phyloP scores from a whole-genome alignment of 92 coral and sea anemone species.

The Isaurus tuberculatus region DNA sequence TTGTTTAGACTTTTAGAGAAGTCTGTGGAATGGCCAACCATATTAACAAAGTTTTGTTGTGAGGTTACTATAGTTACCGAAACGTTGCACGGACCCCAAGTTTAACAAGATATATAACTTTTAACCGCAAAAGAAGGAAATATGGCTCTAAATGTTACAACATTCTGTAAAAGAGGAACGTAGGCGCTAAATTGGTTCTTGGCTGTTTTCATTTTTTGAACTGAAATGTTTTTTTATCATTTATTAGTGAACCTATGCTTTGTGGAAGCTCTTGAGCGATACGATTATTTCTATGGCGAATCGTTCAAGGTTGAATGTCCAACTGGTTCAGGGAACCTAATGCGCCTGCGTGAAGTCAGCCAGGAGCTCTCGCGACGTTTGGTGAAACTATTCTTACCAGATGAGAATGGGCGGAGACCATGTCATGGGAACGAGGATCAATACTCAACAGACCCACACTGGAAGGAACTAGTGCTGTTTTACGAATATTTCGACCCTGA shows the following conservation, averaged over 20 bases:
- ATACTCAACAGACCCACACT: conserved; percentile 81
- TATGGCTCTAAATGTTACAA: too few species aligned
- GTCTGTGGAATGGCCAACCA: too few species aligned
- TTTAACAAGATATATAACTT: too few species aligned
- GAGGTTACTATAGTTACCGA: too few species aligned
- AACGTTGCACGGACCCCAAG: too few species aligned
- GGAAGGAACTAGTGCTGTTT: conserved; percentile 95
- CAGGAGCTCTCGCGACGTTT: conserved; percentile 90
- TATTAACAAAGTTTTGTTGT: too few species aligned
- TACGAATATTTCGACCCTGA: conserved; percentile 98
- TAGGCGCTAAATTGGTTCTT: too few species aligned
- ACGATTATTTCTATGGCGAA: conserved; percentile 93
- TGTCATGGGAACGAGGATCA: conserved; percentile 91
- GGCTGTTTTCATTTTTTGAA: too few species aligned
- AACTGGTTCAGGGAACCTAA: conserved; percentile 91
- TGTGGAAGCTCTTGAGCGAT: conserved; percentile 92
- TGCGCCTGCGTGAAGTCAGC: conserved; percentile 94
- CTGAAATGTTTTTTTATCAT: not conserved
- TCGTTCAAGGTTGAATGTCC: conserved; percentile 89
- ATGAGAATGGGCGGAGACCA: conserved; percentile 87
- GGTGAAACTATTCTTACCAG: conserved; percentile 82
- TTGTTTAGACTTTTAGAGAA: too few species aligned
- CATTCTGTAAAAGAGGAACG: too few species aligned
- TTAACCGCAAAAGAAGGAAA: too few species aligned
- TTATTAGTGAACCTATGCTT: conserved; percentile 80